A percentile compares a stretch with the other conserved stretches of the same genome.
phyloP scores from a whole-genome alignment of 2,888 invertebrate species.

The Nemurella pictetii region DNA sequence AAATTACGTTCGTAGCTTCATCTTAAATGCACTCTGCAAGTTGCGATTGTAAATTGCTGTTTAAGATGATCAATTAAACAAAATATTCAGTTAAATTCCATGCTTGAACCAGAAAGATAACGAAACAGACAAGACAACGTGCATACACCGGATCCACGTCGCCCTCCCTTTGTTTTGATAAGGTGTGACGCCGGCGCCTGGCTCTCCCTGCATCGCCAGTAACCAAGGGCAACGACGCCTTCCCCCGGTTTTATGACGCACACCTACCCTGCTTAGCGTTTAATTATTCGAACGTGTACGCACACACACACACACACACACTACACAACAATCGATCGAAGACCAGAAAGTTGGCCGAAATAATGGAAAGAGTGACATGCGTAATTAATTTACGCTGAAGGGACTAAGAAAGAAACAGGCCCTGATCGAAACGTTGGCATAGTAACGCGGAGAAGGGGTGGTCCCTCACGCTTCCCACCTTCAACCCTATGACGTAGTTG shows the following conservation, averaged over 20 bases:
- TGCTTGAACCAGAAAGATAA: not conserved
- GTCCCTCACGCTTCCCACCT: not conserved
- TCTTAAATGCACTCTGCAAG: not conserved
- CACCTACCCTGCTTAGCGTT: not conserved
- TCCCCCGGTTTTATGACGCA: not conserved
- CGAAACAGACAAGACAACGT: not conserved
- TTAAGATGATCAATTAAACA: not conserved
- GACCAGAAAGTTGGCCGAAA: not conserved
- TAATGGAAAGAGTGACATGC: not conserved
- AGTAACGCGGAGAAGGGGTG: not conserved
- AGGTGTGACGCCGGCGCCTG: not conserved
- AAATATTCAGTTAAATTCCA: not conserved
- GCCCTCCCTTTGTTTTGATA: not conserved
- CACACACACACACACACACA: constrained; percentile 27
- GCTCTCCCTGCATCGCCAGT: not conserved
- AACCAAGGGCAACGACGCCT: not conserved
- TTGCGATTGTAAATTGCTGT: not conserved
- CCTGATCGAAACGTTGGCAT: not conserved
- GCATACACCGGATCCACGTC: not conserved
- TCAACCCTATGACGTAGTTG: not conserved
- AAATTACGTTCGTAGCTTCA: not conserved
- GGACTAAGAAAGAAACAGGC: not conserved
- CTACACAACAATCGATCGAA: not conserved
- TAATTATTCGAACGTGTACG: constrained; percentile 7
- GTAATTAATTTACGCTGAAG: not conserved